Percentiles rank a stretch among this genome's conserved stretches.
Evolutionary conservation across 2,797 vertebrate species (phyloP).

Genomic region (Acanthornis magna): DNA sequence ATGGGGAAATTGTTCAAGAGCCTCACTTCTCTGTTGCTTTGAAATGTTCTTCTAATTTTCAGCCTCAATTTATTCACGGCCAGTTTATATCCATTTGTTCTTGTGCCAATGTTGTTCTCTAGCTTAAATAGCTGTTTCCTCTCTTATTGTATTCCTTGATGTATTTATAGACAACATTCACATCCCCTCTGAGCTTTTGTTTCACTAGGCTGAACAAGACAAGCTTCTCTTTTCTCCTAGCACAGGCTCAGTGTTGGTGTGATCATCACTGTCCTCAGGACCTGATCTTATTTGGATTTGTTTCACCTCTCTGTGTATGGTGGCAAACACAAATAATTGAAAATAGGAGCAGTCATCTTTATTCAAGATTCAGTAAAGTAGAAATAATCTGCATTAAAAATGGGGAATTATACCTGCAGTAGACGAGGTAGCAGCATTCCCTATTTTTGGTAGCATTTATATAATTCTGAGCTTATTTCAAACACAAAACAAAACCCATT

Average conservation of each 20-base stretch:
- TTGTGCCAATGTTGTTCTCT: constrained; percentile 20
- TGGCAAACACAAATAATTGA: background rate
- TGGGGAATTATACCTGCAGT: background rate
- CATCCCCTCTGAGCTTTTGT: constrained; percentile 7
- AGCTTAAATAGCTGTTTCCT: constrained; percentile 45
- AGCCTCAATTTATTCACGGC: constrained; percentile 40
- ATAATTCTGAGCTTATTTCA: background rate
- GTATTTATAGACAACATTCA: constrained; percentile 49
- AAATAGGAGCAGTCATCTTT: background rate
- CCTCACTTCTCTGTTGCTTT: constrained; percentile 27
- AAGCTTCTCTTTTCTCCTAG: background rate
- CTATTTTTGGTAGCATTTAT: background rate
- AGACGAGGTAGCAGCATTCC: background rate
- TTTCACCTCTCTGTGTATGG: background rate
- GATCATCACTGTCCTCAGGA: background rate
- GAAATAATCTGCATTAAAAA: background rate
- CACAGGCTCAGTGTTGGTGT: background rate
- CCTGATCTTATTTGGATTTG: background rate
- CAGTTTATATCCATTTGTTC: constrained; percentile 44
- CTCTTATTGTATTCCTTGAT: constrained; percentile 26
- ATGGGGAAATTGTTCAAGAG: constrained; percentile 17
- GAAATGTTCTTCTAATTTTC: constrained; percentile 35
- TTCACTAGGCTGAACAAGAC: constrained; percentile 1
- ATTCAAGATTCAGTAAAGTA: background rate
- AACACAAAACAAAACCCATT: background rate